These are phyloP conservation scores for Scaptomyza tumidula DNA, from an alignment of 2,888 invertebrate genomes.

Conservation along the genomic window DNA sequence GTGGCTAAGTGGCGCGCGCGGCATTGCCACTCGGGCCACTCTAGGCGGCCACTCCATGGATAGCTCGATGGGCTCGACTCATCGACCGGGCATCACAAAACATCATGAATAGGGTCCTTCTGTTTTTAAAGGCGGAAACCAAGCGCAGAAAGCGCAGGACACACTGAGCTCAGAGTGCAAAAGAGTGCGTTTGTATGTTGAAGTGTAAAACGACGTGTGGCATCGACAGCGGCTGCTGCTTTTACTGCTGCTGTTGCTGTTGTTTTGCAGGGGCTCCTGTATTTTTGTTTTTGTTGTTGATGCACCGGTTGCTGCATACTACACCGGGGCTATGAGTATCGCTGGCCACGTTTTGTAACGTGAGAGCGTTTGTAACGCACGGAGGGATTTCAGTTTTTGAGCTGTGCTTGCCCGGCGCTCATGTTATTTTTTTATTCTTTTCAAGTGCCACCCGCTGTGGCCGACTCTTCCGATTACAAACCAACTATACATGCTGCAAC, in stretches of 20 bases:
- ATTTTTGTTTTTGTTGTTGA: constrained; percentile 10
- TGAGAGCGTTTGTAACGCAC: constrained; percentile 73
- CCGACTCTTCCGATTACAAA: constrained; percentile 77
- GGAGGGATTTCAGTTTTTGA: constrained; percentile 44
- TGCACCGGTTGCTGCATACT: constrained; percentile 23
- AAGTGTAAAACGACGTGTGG: constrained; percentile 79
- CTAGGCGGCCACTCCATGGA: constrained; percentile 65
- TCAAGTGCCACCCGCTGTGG: constrained; percentile 74
- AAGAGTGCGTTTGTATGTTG: constrained; percentile 48
- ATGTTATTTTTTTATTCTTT: constrained; percentile 33
- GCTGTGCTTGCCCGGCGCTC: constrained; percentile 34
- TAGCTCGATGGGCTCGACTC: constrained; percentile 27
- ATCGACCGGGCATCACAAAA: constrained; percentile 22
- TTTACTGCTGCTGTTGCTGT: constrained; percentile 5
- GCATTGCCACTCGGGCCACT: constrained; percentile 55
- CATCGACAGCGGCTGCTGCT: constrained; percentile 35
- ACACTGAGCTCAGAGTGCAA: constrained; percentile 6
- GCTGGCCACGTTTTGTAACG: constrained; percentile 68
- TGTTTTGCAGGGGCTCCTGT: constrained; percentile 15
- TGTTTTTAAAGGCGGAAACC: constrained; percentile 67
- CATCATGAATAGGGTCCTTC: constrained; percentile 41
- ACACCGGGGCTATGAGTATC: constrained; percentile 11
- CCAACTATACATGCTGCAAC: constrained; percentile 35
- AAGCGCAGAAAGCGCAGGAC: constrained; percentile 18
- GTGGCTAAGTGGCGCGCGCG: constrained; percentile 66